phyloP scores from a whole-genome alignment of 1,140 invertebrate genomes.

The Xylocopa sonorina region DNA sequence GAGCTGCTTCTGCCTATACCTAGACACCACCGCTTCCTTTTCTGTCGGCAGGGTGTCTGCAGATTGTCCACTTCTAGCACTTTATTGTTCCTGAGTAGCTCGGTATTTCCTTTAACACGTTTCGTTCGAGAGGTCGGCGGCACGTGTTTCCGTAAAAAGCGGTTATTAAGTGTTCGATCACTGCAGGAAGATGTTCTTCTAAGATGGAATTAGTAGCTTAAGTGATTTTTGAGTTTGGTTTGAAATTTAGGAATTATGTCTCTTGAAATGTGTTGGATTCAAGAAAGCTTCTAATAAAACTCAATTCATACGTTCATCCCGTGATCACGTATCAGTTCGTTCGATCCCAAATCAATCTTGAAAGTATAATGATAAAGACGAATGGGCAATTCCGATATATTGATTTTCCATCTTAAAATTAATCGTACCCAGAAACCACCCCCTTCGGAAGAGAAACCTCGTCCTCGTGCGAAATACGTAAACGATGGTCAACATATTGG shows the following conservation, averaged over 20 bases:
- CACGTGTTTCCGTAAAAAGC: slow-evolving; percentile 10
- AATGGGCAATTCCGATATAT: neutral
- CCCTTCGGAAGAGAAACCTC: neutral
- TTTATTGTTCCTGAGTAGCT: slow-evolving; percentile 27
- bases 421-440: neutral
- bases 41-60: slow-evolving; percentile 40
- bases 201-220: neutral
- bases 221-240: neutral
- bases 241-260: neutral
- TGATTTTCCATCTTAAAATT: neutral
- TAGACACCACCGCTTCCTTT: slow-evolving; percentile 51
- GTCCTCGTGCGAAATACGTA: slow-evolving; percentile 24
- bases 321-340: too few relatives aligned
- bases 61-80: slow-evolving; percentile 45
- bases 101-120: slow-evolving; percentile 46
- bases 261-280: too few relatives aligned
- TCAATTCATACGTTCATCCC: too few relatives aligned
- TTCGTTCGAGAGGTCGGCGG: neutral
- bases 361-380: too few relatives aligned
- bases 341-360: too few relatives aligned
- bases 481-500: slow-evolving; percentile 40
- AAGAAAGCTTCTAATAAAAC: too few relatives aligned
- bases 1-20: slow-evolving; percentile 45
- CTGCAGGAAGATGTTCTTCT: neutral
- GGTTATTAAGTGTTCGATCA: neutral